A percentile compares a stretch with the other conserved stretches of the same genome.
Evolutionary conservation across 2,888 invertebrate species (phyloP).

Genomic region (Drosophila kokeensis): DNA sequence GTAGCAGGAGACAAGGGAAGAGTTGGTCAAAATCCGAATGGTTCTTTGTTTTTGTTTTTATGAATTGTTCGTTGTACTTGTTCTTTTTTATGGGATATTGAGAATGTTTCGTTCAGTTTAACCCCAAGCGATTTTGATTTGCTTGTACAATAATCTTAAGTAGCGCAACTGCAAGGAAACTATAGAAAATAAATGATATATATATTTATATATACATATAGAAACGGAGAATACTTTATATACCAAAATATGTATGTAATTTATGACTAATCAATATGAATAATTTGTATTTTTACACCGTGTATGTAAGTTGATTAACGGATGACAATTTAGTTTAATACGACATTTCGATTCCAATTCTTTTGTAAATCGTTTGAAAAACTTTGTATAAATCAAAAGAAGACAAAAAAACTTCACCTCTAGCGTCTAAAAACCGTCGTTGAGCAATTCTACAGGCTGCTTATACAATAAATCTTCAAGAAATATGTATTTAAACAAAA

Average conservation of each 20-base stretch:
- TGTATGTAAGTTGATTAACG: slow-evolving; percentile 48
- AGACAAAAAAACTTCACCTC: slow-evolving; percentile 57
- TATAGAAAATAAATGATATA: slow-evolving; percentile 58
- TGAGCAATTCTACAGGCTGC: slow-evolving; percentile 76
- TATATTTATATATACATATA: slow-evolving; percentile 40
- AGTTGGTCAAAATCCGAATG: slow-evolving; percentile 12
- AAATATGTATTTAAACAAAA: slow-evolving; percentile 46
- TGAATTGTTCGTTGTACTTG: slow-evolving; percentile 47
- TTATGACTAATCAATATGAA: slow-evolving; percentile 43
- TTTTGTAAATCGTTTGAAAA: slow-evolving; percentile 60
- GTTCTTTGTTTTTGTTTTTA: slow-evolving; percentile 49
- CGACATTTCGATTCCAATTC: slow-evolving; percentile 35
- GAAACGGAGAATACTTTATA: slow-evolving; percentile 23
- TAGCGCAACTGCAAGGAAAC: slow-evolving; percentile 59
- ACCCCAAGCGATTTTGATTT: slow-evolving; percentile 48
- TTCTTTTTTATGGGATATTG: slow-evolving; percentile 32
- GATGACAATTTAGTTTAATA: slow-evolving; percentile 41
- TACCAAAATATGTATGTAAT: slow-evolving; percentile 32
- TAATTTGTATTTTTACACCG: slow-evolving; percentile 72
- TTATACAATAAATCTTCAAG: slow-evolving; percentile 69
- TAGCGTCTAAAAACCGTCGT: slow-evolving; percentile 74
- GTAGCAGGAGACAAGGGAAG: background rate
- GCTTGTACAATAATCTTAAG: slow-evolving; percentile 79
- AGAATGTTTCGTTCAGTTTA: slow-evolving; percentile 42
- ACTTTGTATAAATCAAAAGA: slow-evolving; percentile 63